Evolutionary conservation across 1,140 invertebrate species (phyloP), one percentile per base, ranked within the genome.

Genomic region (Drosophila serrata): DNA sequence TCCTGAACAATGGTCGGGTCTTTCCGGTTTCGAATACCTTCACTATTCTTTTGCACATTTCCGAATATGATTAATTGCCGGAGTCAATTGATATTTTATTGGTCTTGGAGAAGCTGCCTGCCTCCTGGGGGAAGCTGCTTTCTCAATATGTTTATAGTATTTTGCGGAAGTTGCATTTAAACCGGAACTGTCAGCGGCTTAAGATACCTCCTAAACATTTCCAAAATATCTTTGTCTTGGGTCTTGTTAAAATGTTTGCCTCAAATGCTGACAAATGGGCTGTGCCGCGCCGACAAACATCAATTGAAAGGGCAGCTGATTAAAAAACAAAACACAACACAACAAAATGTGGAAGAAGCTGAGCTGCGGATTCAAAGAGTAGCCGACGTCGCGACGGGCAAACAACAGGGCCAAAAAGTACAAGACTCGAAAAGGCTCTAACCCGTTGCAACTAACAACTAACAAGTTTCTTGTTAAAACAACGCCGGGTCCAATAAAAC

Each of bases 51-150:
- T 87, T 77, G 68, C 76, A 82, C 80, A 80, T 88, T 87, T 79
- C 56, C 75, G 81, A 84, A 91, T 91, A 91, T 91, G 88, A 91
- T 91, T 91, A 91, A 91, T 91, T 91, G 88, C 90, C 69, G 43
- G 29, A 88, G 88, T 91, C 88, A 91, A 91, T 85, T 91, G 88
- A 91, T 91, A 91, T 91, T 91, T 91, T 91, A 91, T 91, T 91
- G 88, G 77, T 62, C 55, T 60, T 60, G 55, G 48, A 40, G 70
- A 62, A 61, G 61, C 35, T 43, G 17, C 77, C 61, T n/a, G n/a
- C n/a, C n/a, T 82, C 70, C 73, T 57, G 17, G 51, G 49, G 39
- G 55, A 67, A 63, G 53, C 43, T 45, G 19, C 19, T 19, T 45
- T 22, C 19, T 24, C 43, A 24, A 45, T 45, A 15, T n/a, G n/a